These are phyloP conservation scores for Urophycis tenuis DNA, from an alignment of 2,797 vertebrate species.

Conservation along the genomic window DNA sequence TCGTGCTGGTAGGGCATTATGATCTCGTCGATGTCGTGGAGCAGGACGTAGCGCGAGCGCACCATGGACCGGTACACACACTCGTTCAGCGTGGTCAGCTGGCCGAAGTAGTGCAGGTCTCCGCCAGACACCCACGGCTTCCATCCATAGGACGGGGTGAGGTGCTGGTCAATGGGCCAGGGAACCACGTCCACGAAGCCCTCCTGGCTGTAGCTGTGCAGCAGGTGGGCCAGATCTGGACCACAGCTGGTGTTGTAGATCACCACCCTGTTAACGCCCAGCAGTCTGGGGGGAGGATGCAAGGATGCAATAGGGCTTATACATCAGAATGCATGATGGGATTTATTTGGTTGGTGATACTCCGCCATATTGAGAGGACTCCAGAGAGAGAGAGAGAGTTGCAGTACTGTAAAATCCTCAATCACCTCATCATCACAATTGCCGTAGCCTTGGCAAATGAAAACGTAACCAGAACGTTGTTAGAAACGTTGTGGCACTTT, in stretches of 20 bases:
- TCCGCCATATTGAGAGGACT: neutral
- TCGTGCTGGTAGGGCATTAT: slow-evolving; percentile 53
- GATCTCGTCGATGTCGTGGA: slow-evolving; percentile 66
- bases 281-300: slow-evolving; percentile 33
- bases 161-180: slow-evolving; percentile 51
- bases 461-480: no score
- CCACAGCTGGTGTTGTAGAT: slow-evolving; percentile 62
- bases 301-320: neutral
- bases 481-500: no score
- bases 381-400: no score
- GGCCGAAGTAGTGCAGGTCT: slow-evolving; percentile 61
- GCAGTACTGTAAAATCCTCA: no score
- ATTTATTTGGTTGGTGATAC: no score
- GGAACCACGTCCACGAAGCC: slow-evolving; percentile 57
- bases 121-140: slow-evolving; percentile 17
- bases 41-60: slow-evolving; percentile 49
- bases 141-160: slow-evolving; percentile 48
- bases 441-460: no score
- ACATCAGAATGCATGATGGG: neutral
- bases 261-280: slow-evolving; percentile 56
- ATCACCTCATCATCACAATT: no score
- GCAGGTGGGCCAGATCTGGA: slow-evolving; percentile 37
- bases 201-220: slow-evolving; percentile 45
- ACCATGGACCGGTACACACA: slow-evolving; percentile 66
- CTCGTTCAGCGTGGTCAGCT: slow-evolving; percentile 61